Evolutionary conservation across 1,140 invertebrate species (phyloP), one percentile per base, ranked within the genome.

Genomic region (Drosophila ironensis): DNA sequence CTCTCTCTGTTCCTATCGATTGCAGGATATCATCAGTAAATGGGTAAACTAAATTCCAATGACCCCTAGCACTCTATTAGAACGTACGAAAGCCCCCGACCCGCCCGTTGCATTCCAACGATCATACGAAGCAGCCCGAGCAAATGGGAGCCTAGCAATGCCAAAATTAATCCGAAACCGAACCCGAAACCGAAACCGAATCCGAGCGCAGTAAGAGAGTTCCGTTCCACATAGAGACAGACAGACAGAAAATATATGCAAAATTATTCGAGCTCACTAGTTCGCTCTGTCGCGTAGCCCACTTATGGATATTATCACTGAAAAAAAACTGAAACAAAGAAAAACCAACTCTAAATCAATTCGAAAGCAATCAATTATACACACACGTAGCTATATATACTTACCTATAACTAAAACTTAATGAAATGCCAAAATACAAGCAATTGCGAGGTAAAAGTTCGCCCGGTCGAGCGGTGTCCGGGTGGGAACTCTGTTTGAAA

Each of bases 21-120:
- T 86, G 2, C 72, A 89, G 88, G 88, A 86, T 64, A 74, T 88
- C 70, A 78, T 89, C 71, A 88, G 84, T 74, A 89, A 88, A 81
- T 89, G 88, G 88, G 87, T 89, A 89, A 89, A 89, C 75, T 89
- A 89, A 89, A 60, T 76, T 84, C 45, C 67, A 70, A 52, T 69
- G 41, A 70, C 80, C 64, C 60, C 60, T 81, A 81, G 72, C 72
- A 76, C 78, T 71, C 67, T 78, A 33, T 33, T 70, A 73, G 38
- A 68, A 52, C 67, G 53, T 41, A 41, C 52, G 25, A 56, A 60
- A 60, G 52, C 40, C 66, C 71, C 42, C 40, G 35, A 57, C 37
- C 37, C 72, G 61, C 56, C 54, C 60, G 73, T 63, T 63, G 60
- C 78, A 86, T 84, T 84, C 78, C 78, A 60, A 46, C 38, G 42